Evolutionary conservation across 2,113 vertebrate species (phyloP), one percentile per base, ranked within the genome.

Genomic region (Morphnarchus princeps): DNA sequence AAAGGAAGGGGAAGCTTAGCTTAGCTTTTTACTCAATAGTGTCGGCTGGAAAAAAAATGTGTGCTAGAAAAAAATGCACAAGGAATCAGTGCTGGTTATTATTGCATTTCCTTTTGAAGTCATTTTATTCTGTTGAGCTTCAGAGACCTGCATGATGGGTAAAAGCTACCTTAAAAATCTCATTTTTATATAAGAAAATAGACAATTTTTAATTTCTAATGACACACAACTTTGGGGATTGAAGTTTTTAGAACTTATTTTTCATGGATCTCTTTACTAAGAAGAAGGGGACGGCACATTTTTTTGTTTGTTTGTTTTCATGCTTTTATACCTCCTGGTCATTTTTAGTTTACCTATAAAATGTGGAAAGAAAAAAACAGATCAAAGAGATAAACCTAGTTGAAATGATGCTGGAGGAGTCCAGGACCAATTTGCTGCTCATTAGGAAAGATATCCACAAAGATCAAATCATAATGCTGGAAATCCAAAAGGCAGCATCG

Each of bases 21-120:
- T 54, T 54, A 54, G 52, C 52, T 54, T 54, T 73, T 86, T 80
- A 79, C 54, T 95, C 77, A 91, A n/a, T 45, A 82, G 49, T 34
- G 38, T 72, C 11, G n/a, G 47, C 29, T 70, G 57, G 43, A 73
- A 73, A 69, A 65, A 73, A 43, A 55, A 62, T 25, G 57, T 13
- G 10, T 61, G 26, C 55, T 70, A 92, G n/a, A 91, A 78, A 79
- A 79, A 88, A 95, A 80, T 59, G 24, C 29, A 63, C 34, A 26
- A 31, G 19, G n/a, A 92, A 93, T 49, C 36, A 90, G 32, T 74
- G 54, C 16, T 87, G 52, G 26, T 90, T 95, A 61, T 57, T 96
- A 66, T 66, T 82, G 49, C 1, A 95, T 84, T 97, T 94, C 25
- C 20, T 89, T 96, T 87, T 97, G 85, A 97, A 97, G 61, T 91